These are phyloP conservation scores for Nematostella vectensis DNA, from an alignment of 92 coral and sea anemone genomes.

Conservation along the genomic window DNA sequence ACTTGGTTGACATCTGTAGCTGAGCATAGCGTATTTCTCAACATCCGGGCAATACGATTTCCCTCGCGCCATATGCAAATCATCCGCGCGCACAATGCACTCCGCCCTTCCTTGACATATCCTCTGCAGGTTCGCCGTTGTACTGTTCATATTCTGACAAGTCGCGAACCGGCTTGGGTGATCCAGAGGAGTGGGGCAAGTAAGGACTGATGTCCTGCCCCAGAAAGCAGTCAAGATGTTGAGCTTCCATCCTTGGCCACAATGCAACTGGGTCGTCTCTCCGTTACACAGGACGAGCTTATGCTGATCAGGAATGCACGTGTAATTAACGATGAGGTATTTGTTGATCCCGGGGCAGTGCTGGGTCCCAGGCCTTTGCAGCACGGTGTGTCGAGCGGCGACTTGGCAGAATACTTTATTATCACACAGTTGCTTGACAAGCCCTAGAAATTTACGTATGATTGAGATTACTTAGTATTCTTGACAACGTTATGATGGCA, in stretches of 20 bases:
- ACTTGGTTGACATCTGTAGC: conserved; percentile 88
- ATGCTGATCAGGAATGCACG: conserved; percentile 77
- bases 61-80: conserved; percentile 48
- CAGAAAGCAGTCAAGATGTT: conserved; percentile 74
- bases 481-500: too few relatives aligned
- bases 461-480: too few relatives aligned
- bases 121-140: conserved; percentile 43
- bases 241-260: conserved; percentile 85
- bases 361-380: conserved; percentile 74
- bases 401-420: conserved; percentile 77
- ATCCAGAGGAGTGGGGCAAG: conserved; percentile 84
- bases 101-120: conserved; percentile 67
- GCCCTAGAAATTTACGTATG: conserved; percentile 9
- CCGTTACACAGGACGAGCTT: conserved; percentile 91
- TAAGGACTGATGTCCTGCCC: conserved; percentile 84
- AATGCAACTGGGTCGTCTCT: conserved; percentile 71
- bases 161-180: conserved; percentile 49
- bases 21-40: conserved; percentile 84
- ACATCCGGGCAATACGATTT: conserved; percentile 78
- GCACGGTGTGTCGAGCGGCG: conserved; percentile 74
- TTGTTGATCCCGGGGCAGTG: conserved; percentile 96
- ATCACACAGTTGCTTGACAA: conserved; percentile 79
- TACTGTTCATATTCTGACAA: conserved; percentile 60
- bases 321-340: conserved; percentile 80
- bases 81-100: conserved; percentile 73